A percentile compares a stretch with the other conserved stretches of the same genome.
These are phyloP conservation scores for Drosophila maculinotata DNA, from an alignment of 2,888 invertebrate genomes.

Conservation along the genomic window DNA sequence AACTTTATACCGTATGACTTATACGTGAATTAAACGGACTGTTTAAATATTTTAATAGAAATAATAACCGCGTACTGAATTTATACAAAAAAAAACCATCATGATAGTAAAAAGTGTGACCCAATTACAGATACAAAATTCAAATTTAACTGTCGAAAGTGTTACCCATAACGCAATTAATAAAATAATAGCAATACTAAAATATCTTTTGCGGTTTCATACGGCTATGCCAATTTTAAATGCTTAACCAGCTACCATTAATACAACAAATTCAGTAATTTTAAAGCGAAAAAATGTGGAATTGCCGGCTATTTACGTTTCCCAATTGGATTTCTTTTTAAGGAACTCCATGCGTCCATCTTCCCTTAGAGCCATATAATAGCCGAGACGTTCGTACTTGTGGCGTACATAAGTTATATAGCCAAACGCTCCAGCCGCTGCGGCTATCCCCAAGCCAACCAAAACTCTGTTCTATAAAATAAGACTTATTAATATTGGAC, in stretches of 20 bases:
- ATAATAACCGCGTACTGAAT: too few species aligned
- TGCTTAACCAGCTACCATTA: not conserved
- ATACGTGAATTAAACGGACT: too few species aligned
- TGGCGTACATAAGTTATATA: conserved; percentile 94
- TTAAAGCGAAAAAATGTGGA: not conserved
- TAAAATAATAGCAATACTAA: not conserved
- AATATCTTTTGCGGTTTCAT: not conserved
- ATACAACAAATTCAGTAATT: not conserved
- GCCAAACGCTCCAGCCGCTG: conserved; percentile 90
- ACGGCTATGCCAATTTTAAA: not conserved
- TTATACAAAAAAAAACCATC: too few species aligned
- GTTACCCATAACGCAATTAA: too few species aligned
- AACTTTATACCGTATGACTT: too few species aligned
- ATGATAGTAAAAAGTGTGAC: too few species aligned
- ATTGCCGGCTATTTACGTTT: conserved; percentile 14
- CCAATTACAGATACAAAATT: too few species aligned
- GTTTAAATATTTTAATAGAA: too few species aligned
- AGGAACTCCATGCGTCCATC: conserved; percentile 91
- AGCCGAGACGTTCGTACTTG: conserved; percentile 91
- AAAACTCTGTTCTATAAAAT: conserved; percentile 91
- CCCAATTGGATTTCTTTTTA: conserved; percentile 84
- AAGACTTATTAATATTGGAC: not conserved
- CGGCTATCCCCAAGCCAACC: conserved; percentile 91
- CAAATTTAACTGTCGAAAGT: too few species aligned
- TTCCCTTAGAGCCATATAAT: conserved; percentile 91